These are phyloP conservation scores for Polylopha cassiicola DNA, from an alignment of 2,888 invertebrate species.

Conservation along the genomic window DNA sequence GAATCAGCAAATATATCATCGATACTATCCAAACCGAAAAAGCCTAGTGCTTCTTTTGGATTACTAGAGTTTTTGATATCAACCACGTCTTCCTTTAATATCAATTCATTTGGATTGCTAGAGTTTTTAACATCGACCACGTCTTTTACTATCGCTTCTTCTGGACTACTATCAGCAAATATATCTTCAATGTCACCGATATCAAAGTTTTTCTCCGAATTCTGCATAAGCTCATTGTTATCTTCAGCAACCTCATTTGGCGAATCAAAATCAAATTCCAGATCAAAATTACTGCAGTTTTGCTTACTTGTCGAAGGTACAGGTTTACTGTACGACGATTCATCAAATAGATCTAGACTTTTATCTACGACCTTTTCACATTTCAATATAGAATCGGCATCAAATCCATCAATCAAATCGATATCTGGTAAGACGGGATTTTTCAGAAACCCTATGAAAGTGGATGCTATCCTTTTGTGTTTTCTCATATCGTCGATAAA, in stretches of 20 bases:
- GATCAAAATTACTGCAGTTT: conserved; percentile 40
- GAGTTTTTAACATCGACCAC: conserved; percentile 25
- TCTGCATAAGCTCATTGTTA: conserved; percentile 22
- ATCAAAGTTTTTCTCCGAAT: conserved; percentile 53
- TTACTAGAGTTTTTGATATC: conserved; percentile 30
- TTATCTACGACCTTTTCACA: conserved; percentile 32
- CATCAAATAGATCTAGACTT: conserved; percentile 19
- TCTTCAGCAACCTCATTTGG: conserved; percentile 25
- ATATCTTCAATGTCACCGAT: conserved; percentile 61
- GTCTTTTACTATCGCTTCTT: conserved; percentile 32
- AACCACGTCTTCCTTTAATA: conserved; percentile 62
- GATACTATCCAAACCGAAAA: conserved; percentile 66
- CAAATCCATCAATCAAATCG: conserved; percentile 52
- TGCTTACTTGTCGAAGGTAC: conserved; percentile 22
- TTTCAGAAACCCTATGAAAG: conserved; percentile 33
- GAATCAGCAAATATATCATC: conserved; percentile 68
- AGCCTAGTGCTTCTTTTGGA: conserved; percentile 44
- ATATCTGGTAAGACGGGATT: conserved; percentile 50
- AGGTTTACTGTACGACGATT: conserved; percentile 7
- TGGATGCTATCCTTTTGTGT: conserved; percentile 27
- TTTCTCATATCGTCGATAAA: conserved; percentile 37
- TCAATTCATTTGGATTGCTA: conserved; percentile 29
- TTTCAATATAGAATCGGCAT: conserved; percentile 38
- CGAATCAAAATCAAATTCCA: conserved; percentile 44
- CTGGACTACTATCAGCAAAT: conserved; percentile 53